Conservation (phyloP, 2,888 invertebrate species). For the Crematogaster levior region DNA sequence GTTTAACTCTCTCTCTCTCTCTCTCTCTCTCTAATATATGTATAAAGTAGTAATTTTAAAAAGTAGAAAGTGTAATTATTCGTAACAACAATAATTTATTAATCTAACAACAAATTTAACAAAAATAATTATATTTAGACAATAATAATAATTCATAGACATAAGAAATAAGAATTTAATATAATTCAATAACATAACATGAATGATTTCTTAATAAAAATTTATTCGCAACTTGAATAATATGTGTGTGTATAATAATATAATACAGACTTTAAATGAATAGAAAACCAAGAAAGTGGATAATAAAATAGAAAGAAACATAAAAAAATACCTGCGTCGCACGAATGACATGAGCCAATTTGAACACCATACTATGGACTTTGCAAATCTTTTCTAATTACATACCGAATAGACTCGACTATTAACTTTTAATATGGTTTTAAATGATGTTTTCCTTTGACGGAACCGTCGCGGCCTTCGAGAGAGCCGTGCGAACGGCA, state of each 20-base stretch:
- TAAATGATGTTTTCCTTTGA: constrained; percentile 7
- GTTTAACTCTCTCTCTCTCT: too few species aligned
- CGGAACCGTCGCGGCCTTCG: constrained; percentile 31
- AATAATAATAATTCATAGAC: neutral
- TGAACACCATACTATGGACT: constrained; percentile 28
- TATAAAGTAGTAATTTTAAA: neutral
- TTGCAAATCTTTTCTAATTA: constrained; percentile 24
- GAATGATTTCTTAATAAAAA: neutral
- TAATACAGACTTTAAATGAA: neutral
- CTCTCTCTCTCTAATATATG: too few species aligned
- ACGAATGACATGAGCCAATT: constrained; percentile 32
- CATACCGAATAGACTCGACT: constrained; percentile 34
- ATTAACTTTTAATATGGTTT: constrained; percentile 38
- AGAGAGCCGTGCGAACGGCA: constrained; percentile 60
- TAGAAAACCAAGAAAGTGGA: neutral
- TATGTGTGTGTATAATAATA: too few species aligned
- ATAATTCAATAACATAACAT: neutral
- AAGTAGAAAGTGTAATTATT: neutral
- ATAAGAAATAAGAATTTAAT: neutral
- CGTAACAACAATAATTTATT: neutral
- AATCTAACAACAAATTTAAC: too few species aligned
- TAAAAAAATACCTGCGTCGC: constrained; percentile 37
- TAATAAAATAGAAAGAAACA: neutral
- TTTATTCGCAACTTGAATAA: too few species aligned
- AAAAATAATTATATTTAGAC: constrained; percentile 10